Percentiles rank a stretch among this genome's conserved stretches.
Conservation (phyloP, 2,888 invertebrate genomes). For the Apodemia zela region DNA sequence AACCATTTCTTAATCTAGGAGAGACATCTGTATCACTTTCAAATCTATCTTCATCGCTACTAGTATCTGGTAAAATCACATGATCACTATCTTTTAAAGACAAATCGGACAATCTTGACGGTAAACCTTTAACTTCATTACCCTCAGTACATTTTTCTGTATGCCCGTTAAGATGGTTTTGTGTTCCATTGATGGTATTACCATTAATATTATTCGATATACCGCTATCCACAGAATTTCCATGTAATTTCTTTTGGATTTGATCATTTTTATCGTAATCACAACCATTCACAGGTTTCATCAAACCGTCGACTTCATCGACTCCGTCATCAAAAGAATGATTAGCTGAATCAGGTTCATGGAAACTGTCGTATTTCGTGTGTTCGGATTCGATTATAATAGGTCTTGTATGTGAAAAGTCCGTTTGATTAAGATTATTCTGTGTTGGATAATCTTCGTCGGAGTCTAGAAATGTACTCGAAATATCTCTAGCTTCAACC, state of each 20-base stretch:
- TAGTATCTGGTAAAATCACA: conserved; percentile 48
- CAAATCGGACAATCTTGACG: conserved; percentile 58
- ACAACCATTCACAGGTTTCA: conserved; percentile 45
- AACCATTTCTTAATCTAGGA: conserved; percentile 43
- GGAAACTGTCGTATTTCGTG: conserved; percentile 48
- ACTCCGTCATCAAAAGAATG: conserved; percentile 70
- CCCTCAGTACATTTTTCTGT: conserved; percentile 29
- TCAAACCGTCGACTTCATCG: conserved; percentile 61
- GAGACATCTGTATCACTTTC: conserved; percentile 60
- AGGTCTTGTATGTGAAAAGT: conserved; percentile 70
- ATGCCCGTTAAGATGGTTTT: conserved; percentile 41
- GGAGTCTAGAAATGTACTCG: conserved; percentile 58
- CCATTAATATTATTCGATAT: conserved; percentile 64
- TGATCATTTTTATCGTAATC: conserved; percentile 38
- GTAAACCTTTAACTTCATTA: conserved; percentile 46
- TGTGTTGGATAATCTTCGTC: conserved; percentile 71
- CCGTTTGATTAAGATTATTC: conserved; percentile 70
- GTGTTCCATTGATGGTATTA: conserved; percentile 36
- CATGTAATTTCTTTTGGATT: conserved; percentile 55
- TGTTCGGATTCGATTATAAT: conserved; percentile 69
- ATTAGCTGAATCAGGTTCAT: conserved; percentile 61
- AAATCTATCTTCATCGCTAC: conserved; percentile 65
- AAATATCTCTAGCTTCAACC: conserved; percentile 57
- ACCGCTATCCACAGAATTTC: conserved; percentile 69
- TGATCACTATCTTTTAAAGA: conserved; percentile 61